phyloP scores from a whole-genome alignment of 2,113 vertebrate genomes.

The Spermophilus dauricus region DNA sequence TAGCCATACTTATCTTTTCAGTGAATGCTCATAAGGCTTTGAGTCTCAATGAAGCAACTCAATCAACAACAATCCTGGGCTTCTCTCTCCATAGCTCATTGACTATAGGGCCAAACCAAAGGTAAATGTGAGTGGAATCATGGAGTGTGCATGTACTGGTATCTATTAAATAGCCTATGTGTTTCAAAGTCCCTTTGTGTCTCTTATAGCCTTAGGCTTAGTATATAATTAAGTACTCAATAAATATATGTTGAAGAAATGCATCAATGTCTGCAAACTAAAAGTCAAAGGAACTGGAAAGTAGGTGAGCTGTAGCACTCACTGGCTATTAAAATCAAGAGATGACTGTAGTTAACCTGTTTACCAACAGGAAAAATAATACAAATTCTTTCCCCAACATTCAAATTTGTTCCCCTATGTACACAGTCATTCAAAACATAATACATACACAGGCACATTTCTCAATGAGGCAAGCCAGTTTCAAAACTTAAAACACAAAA shows the following conservation, averaged over 20 bases:
- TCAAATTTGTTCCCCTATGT: slow-evolving; percentile 46
- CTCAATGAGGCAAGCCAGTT: slow-evolving; percentile 61
- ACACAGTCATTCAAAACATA: slow-evolving; percentile 44
- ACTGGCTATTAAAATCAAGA: slow-evolving; percentile 73
- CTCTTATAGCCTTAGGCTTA: slow-evolving; percentile 24
- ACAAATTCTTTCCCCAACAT: slow-evolving; percentile 52
- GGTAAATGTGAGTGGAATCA: not conserved
- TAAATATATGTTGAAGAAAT: not conserved
- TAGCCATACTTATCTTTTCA: not conserved
- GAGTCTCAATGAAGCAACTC: slow-evolving; percentile 27
- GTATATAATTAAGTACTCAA: slow-evolving; percentile 31
- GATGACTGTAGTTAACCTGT: slow-evolving; percentile 73
- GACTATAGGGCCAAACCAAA: not conserved
- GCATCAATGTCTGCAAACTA: not conserved
- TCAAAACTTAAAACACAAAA: slow-evolving; percentile 70
- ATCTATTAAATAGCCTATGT: not conserved
- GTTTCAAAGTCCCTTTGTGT: slow-evolving; percentile 17
- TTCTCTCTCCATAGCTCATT: not conserved
- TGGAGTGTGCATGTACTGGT: not conserved
- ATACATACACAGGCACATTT: slow-evolving; percentile 61
- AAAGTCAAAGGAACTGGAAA: slow-evolving; percentile 3
- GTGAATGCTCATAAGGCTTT: not conserved
- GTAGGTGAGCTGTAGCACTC: not conserved
- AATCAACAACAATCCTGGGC: not conserved
- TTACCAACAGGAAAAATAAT: slow-evolving; percentile 39